A percentile compares a stretch with the other conserved stretches of the same genome.
Evolutionary conservation across 2,113 vertebrate species (phyloP).

Genomic region (Anser cygnoides): DNA sequence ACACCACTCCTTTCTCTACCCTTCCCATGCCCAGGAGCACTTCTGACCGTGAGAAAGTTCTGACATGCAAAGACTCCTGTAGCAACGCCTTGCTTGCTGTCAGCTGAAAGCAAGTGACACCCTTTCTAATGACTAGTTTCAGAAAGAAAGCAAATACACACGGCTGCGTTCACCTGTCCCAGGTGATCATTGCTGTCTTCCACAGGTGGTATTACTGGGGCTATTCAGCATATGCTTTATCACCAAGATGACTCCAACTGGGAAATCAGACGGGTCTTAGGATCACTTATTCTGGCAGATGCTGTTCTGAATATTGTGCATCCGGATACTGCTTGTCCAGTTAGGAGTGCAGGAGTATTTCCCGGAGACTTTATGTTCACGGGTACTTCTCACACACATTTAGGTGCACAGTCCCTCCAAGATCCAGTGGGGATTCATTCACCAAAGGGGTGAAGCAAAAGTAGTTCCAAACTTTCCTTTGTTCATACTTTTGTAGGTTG

Average conservation of each 20-base stretch:
- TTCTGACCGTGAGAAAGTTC: constrained; percentile 65
- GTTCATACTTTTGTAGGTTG: not conserved
- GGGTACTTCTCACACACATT: not conserved
- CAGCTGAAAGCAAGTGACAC: constrained; percentile 68
- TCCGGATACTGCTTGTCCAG: not conserved
- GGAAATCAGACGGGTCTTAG: not conserved
- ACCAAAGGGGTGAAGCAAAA: not conserved
- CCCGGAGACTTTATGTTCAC: not conserved
- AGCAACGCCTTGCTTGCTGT: constrained; percentile 53
- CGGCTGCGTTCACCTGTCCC: not conserved
- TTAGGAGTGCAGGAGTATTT: not conserved
- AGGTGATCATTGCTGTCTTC: constrained; percentile 20
- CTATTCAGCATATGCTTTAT: not conserved
- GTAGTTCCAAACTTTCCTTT: not conserved
- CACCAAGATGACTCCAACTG: not conserved
- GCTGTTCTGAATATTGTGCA: not conserved
- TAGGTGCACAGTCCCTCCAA: not conserved
- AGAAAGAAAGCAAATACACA: constrained; percentile 59
- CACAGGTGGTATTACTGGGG: not conserved
- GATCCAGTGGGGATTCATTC: not conserved
- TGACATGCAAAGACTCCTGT: constrained; percentile 41
- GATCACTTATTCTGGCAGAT: not conserved
- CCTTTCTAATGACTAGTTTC: constrained; percentile 56
- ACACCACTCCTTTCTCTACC: constrained; percentile 52
- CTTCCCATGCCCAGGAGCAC: constrained; percentile 37